Evolutionary conservation across 2,888 invertebrate genomes (phyloP).

Genomic region (Unio delphinus): DNA sequence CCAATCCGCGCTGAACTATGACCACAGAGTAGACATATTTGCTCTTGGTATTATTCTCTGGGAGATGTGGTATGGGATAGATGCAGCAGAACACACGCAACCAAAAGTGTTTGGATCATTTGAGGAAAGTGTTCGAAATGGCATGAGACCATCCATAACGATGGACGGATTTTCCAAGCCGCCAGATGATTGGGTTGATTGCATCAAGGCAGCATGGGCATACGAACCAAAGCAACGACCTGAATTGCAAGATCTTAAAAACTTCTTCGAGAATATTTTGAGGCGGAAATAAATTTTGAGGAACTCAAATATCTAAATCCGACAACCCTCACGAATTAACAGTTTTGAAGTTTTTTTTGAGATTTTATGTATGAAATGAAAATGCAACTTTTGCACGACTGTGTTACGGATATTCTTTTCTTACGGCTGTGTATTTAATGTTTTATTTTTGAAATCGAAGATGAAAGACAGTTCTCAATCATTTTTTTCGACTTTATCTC

Average conservation of each 20-base stretch:
- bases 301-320: no score
- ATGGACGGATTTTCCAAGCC: slow-evolving; percentile 25
- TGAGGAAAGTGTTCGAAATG: slow-evolving; percentile 28
- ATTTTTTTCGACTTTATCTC: no score
- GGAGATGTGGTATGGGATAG: slow-evolving; percentile 59
- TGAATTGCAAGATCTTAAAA: slow-evolving; percentile 9
- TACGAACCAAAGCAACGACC: slow-evolving; percentile 31
- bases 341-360: no score
- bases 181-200: slow-evolving; percentile 33
- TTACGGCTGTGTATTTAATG: no score
- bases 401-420: no score
- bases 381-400: no score
- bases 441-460: no score
- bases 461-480: no score
- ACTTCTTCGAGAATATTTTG: slow-evolving; percentile 7
- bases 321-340: no score
- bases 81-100: slow-evolving; percentile 43
- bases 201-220: slow-evolving; percentile 42
- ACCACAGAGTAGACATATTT: slow-evolving; percentile 44
- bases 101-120: slow-evolving; percentile 15
- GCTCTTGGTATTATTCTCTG: slow-evolving; percentile 45
- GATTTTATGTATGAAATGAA: no score
- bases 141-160: slow-evolving; percentile 38
- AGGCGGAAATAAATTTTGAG: no score
- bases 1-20: slow-evolving; percentile 31